Base-by-base conservation (phyloP, 1,140 invertebrate genomes). In the Globodera rostochiensis region DNA sequence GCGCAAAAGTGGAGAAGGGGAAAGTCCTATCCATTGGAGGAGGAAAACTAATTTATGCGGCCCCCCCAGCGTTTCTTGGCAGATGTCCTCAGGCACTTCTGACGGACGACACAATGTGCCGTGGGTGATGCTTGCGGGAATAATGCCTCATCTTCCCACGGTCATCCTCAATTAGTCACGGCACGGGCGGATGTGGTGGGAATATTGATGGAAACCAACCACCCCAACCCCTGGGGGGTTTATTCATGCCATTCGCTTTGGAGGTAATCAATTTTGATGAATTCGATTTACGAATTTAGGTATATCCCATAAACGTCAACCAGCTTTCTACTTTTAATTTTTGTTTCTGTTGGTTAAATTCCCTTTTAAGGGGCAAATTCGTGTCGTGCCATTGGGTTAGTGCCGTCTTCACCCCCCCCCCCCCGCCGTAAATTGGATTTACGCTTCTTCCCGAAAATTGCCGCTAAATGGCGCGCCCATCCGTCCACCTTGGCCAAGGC, bases 401-500 rank as follows among this genome's bases (percentile, higher is more conserved):
- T 21, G 36, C n/a, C 9, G 11, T n/a, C 57, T 19, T 15, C 57
- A 1, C 57, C 57, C 13, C 57, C 13, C 19, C 50, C 50, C 50
- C 50, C 11, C 67, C 45, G 60, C n/a, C n/a, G 21, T 21, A 78
- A 78, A 78, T 78, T 78, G 77, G 77, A 78, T 78, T 78, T 78
- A 60, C 77, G 77, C 77, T 57, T 74, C 8, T 76, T 57, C 70
- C n/a, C 53, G 15, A 19, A 77, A 78, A 78, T 78, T 78, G 77
- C 60, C 53, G 64, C 74, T 70, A 50, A 64, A 45, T 60, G 25
- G 47, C 70, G 3, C 77, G 11, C 21, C 49, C 66, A 53, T 50
- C 74, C 74, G 49, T 53, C 25, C 66, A n/a, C 45, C n/a, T 57
- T 15, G 15, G 25, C 49, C 47, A 71, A 7, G 19, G 77, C 21